phyloP scores from a whole-genome alignment of 2,113 vertebrate genomes.

The Ceyx melanurus region DNA sequence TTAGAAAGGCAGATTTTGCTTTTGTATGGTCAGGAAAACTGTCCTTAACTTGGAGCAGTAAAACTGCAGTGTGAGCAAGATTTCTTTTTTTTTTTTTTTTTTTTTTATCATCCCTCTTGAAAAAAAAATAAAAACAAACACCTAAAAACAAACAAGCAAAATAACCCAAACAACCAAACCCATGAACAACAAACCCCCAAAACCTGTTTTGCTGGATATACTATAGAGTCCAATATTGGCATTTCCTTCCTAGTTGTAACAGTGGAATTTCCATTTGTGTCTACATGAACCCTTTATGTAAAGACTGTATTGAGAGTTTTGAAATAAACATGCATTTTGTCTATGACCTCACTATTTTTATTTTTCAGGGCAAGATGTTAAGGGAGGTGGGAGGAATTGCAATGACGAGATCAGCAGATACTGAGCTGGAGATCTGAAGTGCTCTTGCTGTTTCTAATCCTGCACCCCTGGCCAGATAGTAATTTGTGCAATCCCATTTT shows the following conservation, averaged over 20 bases:
- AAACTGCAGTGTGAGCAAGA: background rate
- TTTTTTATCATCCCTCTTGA: background rate
- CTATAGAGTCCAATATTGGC: background rate
- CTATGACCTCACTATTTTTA: background rate
- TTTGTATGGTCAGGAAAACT: background rate
- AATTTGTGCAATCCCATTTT: background rate
- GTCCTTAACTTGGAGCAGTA: background rate
- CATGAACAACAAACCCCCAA: background rate
- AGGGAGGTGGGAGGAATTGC: background rate
- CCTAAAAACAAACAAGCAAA: too few relatives aligned
- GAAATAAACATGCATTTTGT: conserved; percentile 1
- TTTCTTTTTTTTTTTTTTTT: background rate
- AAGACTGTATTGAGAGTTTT: background rate
- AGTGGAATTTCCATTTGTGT: conserved; percentile 18
- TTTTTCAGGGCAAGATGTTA: background rate
- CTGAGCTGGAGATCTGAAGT: background rate
- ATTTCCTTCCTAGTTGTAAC: background rate
- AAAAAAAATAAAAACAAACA: background rate
- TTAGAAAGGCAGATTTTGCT: background rate
- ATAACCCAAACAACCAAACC: background rate
- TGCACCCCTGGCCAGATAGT: background rate
- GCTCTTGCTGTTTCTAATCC: background rate
- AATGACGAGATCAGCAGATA: background rate
- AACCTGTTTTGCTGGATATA: background rate
- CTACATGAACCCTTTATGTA: background rate